These are phyloP conservation scores for Triops longicaudatus DNA, from an alignment of 1,140 invertebrate genomes.

Conservation along the genomic window DNA sequence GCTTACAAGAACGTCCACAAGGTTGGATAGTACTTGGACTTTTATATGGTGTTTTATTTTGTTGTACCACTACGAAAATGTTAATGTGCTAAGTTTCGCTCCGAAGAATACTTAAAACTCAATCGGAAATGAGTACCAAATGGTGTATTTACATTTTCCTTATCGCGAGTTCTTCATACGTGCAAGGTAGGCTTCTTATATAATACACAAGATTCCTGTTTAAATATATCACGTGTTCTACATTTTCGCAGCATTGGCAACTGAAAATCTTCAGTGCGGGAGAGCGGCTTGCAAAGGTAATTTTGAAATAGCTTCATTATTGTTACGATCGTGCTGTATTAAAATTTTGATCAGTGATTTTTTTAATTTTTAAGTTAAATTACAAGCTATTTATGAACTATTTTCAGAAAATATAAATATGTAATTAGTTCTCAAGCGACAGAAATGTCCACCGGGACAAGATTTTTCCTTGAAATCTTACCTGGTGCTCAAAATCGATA, in stretches of 20 bases:
- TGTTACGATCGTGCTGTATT: no score
- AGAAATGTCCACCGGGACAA: no score
- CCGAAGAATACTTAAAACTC: background rate
- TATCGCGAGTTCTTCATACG: background rate
- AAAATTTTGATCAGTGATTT: no score
- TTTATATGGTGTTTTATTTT: background rate
- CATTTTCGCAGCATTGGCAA: background rate
- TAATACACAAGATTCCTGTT: background rate
- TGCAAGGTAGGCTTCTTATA: background rate
- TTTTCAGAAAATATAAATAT: constrained; percentile 44
- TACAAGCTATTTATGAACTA: no score
- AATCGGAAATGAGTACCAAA: background rate
- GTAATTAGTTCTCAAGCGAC: constrained; percentile 35
- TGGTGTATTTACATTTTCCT: background rate
- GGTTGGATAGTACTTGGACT: background rate
- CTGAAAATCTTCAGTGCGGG: background rate
- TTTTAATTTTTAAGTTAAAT: no score
- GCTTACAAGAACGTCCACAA: background rate
- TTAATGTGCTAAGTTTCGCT: background rate
- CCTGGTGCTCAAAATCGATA: background rate
- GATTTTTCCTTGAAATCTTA: no score
- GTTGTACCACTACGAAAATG: background rate
- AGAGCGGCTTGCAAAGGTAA: background rate
- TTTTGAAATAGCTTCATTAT: no score
- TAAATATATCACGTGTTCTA: background rate